Conservation (phyloP, 2,113 vertebrate species). For the Carassius auratus region DNA sequence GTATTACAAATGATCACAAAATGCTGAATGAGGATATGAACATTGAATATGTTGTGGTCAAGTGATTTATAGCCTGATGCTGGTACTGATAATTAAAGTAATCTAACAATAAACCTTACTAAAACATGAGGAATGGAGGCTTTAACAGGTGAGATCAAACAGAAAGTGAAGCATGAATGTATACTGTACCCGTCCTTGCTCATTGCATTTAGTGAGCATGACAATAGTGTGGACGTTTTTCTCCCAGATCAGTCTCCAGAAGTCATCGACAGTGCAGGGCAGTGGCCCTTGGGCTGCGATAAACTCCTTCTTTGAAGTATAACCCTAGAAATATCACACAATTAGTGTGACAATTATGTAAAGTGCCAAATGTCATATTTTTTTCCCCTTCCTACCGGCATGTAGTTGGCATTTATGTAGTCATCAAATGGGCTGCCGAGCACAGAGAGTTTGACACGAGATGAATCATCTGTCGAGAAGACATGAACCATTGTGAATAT, state of each 20-base stretch:
- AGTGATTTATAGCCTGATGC: neutral
- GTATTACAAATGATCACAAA: neutral
- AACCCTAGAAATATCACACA: constrained; percentile 78
- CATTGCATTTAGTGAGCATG: constrained; percentile 94
- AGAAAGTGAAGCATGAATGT: constrained; percentile 34
- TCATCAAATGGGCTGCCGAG: constrained; percentile 77
- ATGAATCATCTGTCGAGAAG: constrained; percentile 82
- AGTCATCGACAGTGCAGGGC: constrained; percentile 88
- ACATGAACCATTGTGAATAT: constrained; percentile 6
- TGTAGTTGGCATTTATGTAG: constrained; percentile 96
- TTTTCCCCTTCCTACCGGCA: constrained; percentile 79
- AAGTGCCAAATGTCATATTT: neutral
- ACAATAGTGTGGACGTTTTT: constrained; percentile 87
- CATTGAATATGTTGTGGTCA: neutral
- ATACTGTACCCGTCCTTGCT: constrained; percentile 85
- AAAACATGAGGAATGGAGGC: neutral
- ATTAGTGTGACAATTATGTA: neutral
- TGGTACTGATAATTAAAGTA: neutral
- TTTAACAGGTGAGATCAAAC: neutral
- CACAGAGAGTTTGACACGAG: constrained; percentile 89
- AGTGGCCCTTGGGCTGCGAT: constrained; percentile 95
- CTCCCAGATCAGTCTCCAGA: constrained; percentile 98
- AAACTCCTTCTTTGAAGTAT: constrained; percentile 87
- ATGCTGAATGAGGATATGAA: neutral
- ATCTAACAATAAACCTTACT: neutral